Conservation (phyloP, 2,888 invertebrate species). For the Trachelus iudaicus region DNA sequence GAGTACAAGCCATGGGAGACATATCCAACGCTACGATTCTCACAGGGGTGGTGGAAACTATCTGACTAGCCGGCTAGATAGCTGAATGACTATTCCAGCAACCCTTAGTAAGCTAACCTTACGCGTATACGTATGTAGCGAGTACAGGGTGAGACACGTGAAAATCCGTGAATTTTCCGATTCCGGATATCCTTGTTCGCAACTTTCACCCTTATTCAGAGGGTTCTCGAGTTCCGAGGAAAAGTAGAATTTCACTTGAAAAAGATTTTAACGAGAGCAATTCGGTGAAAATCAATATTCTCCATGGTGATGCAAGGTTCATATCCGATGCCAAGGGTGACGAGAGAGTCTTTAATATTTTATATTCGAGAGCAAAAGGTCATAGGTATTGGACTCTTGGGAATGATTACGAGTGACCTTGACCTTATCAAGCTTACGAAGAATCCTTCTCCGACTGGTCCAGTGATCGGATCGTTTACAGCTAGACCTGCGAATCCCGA, state of each 20-base stretch:
- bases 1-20: conserved; percentile 25
- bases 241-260: background rate
- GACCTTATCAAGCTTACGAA: background rate
- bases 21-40: conserved; percentile 44
- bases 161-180: background rate
- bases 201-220: background rate
- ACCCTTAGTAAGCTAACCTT: conserved; percentile 32
- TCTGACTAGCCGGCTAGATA: conserved; percentile 35
- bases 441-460: background rate
- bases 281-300: background rate
- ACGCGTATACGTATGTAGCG: conserved; percentile 1
- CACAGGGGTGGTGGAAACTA: conserved; percentile 31
- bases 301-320: background rate
- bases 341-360: background rate
- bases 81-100: background rate
- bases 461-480: background rate
- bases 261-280: background rate
- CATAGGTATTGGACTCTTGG: background rate
- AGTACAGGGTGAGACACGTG: background rate
- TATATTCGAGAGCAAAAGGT: background rate
- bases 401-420: background rate
- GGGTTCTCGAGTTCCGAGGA: background rate
- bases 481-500: background rate
- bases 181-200: background rate
- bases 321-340: background rate